Conservation (phyloP, 2,113 vertebrate species). For the Hydrochoerus hydrochaeris region DNA sequence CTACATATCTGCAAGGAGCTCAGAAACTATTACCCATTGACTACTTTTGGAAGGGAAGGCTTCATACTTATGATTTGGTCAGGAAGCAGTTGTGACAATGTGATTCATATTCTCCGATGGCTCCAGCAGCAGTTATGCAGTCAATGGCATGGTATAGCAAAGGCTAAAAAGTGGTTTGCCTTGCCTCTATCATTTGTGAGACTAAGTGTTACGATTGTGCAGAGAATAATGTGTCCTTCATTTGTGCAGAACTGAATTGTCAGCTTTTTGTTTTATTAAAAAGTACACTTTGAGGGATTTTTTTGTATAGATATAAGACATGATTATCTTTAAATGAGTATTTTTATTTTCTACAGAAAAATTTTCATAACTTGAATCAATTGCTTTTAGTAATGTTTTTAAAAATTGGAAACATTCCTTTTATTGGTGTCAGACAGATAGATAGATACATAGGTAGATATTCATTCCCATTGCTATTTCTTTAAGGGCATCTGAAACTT, state of each 20-base stretch:
- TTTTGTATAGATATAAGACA: neutral
- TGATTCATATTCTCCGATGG: neutral
- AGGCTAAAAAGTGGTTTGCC: neutral
- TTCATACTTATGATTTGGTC: neutral
- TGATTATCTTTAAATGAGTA: neutral
- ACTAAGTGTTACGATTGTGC: neutral
- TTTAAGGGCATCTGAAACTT: constrained; percentile 31
- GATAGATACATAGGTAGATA: neutral
- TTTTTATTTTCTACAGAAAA: constrained; percentile 6
- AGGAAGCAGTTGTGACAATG: neutral
- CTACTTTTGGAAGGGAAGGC: neutral
- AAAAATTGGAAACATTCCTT: neutral
- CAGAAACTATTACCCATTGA: no score
- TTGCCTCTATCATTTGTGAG: no score
- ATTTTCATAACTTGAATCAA: neutral
- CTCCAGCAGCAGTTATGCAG: fast-evolving
- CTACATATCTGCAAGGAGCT: neutral
- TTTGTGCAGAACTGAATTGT: neutral
- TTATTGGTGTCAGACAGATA: neutral
- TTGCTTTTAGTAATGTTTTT: neutral
- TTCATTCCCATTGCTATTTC: neutral
- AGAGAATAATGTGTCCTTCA: neutral
- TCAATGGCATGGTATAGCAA: no score
- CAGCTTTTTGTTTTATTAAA: neutral
- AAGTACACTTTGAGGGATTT: neutral